Evolutionary conservation across 1,140 invertebrate species (phyloP), one percentile per base, ranked within the genome.

Genomic region (Drosophila pachea): DNA sequence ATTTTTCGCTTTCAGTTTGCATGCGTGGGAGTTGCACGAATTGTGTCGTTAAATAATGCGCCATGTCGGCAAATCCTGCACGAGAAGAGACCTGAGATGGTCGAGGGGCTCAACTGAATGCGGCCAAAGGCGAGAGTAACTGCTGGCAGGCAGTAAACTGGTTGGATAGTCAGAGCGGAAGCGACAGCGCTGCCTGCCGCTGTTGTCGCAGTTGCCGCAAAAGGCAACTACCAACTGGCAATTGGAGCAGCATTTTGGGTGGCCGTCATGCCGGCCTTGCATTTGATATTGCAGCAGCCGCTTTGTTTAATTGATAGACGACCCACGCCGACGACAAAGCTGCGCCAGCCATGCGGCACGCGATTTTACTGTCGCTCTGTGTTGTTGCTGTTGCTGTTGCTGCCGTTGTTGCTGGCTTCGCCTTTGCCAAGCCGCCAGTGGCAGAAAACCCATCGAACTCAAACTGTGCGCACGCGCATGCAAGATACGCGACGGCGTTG

Each of bases 241-340:
- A 83, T 78, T 82, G 78, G 78, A 82, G 79, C 76, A 74, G 54
- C 79, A 64, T 82, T 84, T 82, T 82, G 78, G 78, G 78, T 83
- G 79, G 78, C 81, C 79, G 68, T 68, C 70, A 66, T 61, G 76
- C 79, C 76, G 79, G 79, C 79, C 79, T 83, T 83, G 79, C 81
- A 83, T 83, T 83, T 83, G 78, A 83, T 84, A 73, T 74, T 72
- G 78, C 75, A 65, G 71, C 79, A 59, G 68, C 68, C 76, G 81
- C 76, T 83, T 83, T 83, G 79, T 86, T 83, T 83, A 83, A 83
- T 83, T 83, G 79, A 83, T 83, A 83, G 79, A 83, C 79, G 79
- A 84, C 78, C 78, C 78, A 84, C 79, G 79, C 78, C 65, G 72
- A 54, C 55, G 47, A 61, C 71, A 65, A 75, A 54, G 72, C 59